phyloP scores from a whole-genome alignment of 2,888 invertebrate genomes.

The Celastrina argiolus region DNA sequence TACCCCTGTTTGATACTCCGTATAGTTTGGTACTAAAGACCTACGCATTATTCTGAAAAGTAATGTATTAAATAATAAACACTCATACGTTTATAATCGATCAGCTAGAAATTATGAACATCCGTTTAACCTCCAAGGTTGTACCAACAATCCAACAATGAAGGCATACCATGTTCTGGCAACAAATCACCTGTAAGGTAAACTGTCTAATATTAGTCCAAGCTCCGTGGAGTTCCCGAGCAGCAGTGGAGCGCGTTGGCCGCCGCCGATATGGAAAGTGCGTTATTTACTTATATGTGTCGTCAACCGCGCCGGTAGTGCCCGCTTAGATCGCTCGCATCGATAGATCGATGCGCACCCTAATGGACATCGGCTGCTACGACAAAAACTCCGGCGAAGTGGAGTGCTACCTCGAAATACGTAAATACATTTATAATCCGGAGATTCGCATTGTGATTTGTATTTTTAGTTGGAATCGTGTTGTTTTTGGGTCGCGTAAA shows the following conservation, averaged over 20 bases:
- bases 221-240: conserved; percentile 29
- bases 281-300: conserved; percentile 69
- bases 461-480: conserved; percentile 74
- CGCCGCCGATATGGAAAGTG: conserved; percentile 68
- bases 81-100: neutral
- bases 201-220: conserved; percentile 47
- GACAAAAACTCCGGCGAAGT: conserved; percentile 82
- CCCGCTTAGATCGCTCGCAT: conserved; percentile 55
- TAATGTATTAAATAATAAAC: neutral
- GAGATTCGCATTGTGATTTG: conserved; percentile 71
- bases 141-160: neutral
- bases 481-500: conserved; percentile 75
- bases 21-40: neutral
- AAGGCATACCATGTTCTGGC: conserved; percentile 24
- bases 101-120: neutral
- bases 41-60: neutral
- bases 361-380: conserved; percentile 81
- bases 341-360: conserved; percentile 37
- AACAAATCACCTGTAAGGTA: conserved; percentile 34
- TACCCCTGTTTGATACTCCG: too few species aligned
- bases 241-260: conserved; percentile 56
- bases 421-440: conserved; percentile 76
- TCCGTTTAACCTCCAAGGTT: neutral
- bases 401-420: conserved; percentile 84
- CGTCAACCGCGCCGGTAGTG: conserved; percentile 61